Evolutionary conservation across 2,797 vertebrate species (phyloP).

Genomic region (Brotogeris chrysoptera): DNA sequence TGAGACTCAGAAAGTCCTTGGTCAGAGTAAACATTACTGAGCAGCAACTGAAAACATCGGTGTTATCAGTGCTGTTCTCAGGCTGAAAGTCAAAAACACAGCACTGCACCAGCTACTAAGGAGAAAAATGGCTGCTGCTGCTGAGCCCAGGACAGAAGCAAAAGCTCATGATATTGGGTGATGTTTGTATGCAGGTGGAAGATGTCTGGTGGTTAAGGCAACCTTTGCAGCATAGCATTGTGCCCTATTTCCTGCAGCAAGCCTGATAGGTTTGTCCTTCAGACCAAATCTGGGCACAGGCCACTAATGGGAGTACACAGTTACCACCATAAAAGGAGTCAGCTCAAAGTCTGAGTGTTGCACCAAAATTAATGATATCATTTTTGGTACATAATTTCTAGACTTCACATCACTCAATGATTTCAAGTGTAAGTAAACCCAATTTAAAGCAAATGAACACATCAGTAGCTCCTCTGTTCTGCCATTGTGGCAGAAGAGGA

Average conservation of each 20-base stretch:
- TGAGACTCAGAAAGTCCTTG: too few relatives aligned
- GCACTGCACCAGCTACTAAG: too few relatives aligned
- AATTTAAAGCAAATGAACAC: background rate
- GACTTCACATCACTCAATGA: background rate
- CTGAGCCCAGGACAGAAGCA: background rate
- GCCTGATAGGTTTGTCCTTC: background rate
- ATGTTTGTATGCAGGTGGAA: background rate
- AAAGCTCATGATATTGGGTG: background rate
- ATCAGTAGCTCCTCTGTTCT: background rate
- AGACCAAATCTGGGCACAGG: background rate
- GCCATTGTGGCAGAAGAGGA: background rate
- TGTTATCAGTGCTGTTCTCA: too few relatives aligned
- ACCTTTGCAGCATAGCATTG: background rate
- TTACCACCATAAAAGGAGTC: background rate
- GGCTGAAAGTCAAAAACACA: too few relatives aligned
- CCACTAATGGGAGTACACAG: background rate
- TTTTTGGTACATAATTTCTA: background rate
- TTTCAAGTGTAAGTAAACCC: background rate
- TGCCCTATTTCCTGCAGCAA: background rate
- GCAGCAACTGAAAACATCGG: too few relatives aligned
- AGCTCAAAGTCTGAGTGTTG: fast-evolving
- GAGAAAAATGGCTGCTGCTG: too few relatives aligned
- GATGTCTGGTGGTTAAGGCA: background rate
- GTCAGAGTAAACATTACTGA: too few relatives aligned
- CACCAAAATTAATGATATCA: background rate